Base-by-base conservation (phyloP, 2,797 vertebrate genomes). In the Denticeps clupeoides region DNA sequence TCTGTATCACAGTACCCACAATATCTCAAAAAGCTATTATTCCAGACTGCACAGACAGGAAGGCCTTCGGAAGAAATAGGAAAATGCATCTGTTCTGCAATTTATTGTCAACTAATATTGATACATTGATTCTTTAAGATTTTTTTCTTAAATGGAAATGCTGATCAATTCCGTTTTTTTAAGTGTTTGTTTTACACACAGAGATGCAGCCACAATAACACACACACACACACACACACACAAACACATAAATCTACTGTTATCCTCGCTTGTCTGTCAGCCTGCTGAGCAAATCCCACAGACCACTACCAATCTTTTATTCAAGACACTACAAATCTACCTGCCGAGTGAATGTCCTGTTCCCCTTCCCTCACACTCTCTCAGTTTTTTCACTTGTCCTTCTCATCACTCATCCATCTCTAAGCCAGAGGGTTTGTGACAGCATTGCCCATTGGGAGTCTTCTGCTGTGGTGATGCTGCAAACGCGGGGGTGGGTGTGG, bases 381-480 rank as follows among this genome's bases (percentile, higher is more conserved):
- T 45, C 45, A 24, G 15, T 52, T 38, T 16, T 42, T 45, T 19
- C 49, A 23, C 49, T 22, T 45, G 26, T 33, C 27, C 38, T 29
- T 24, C 46, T 47, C 32, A 51, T 55, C 53, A 55, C 53, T 43
- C 44, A 27, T 61, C 72, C 62, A 69, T 71, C 68, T 60, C 66
- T 58, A 58, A 63, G 58, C 69, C 59, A 56, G 44, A 65, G 61
- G 67, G 57, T 62, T 72, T 65, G 59, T 70, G 75, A 79, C 76
- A 79, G 74, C 57, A 32, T 42, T 55, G 58, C 64, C 71, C 67
- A 54, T 54, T 45, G 78, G 77, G 77, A 71, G 62, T 60, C 53
- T 18, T 63, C 65, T 63, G 58, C 72, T 59, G 72, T 71, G 70
- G 75, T 56, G 38, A 69, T 59, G 47, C 49, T 57, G 67, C 47